phyloP scores from a whole-genome alignment of 2,113 vertebrate species.

The Anser cygnoides region DNA sequence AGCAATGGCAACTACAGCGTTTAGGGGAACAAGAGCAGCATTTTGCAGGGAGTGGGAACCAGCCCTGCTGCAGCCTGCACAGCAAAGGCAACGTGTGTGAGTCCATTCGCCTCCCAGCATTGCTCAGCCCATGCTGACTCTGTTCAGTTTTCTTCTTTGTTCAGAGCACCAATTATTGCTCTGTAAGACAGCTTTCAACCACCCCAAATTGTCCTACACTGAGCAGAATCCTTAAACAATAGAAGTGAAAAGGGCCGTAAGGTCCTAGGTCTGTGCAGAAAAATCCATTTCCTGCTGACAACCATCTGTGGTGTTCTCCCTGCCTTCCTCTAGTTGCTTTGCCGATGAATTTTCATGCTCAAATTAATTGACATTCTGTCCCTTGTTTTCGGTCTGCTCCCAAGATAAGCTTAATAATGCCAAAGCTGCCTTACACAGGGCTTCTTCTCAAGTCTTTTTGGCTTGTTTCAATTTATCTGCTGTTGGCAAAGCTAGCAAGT shows the following conservation, averaged over 20 bases:
- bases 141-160: not conserved
- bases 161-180: not conserved
- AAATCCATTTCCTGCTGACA: not conserved
- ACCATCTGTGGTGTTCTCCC: not conserved
- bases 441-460: not conserved
- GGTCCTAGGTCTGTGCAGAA: not conserved
- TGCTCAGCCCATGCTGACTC: not conserved
- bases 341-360: not conserved
- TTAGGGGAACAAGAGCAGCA: not conserved
- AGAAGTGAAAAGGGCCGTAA: not conserved
- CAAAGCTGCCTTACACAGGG: not conserved
- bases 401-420: not conserved
- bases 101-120: not conserved
- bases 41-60: not conserved
- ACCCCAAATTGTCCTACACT: not conserved
- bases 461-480: not conserved
- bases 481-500: not conserved
- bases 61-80: not conserved
- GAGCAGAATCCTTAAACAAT: not conserved
- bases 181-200: not conserved
- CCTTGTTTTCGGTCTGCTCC: constrained; percentile 20
- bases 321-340: accelerated
- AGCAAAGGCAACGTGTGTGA: not conserved
- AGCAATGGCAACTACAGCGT: accelerated
- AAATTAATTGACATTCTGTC: constrained; percentile 20